Evolutionary conservation across 2,113 vertebrate species (phyloP).

Genomic region (Cochlearius cochlearius): DNA sequence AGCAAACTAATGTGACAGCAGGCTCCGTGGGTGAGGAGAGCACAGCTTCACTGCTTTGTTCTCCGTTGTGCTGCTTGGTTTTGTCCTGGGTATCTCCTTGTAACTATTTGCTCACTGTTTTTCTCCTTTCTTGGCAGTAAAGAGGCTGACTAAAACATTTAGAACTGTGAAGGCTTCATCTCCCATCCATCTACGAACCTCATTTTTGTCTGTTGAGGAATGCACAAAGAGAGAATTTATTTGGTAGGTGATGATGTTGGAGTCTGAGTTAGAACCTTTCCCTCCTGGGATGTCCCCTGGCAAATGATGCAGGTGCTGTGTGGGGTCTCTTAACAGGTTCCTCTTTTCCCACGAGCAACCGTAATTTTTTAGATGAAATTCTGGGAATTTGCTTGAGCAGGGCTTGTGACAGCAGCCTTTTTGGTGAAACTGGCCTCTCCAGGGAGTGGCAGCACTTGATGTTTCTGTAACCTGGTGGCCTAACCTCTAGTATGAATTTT

Average conservation of each 20-base stretch:
- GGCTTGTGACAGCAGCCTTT: not conserved
- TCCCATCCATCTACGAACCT: not conserved
- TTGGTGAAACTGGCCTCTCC: not conserved
- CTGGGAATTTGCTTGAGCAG: not conserved
- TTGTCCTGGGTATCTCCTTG: not conserved
- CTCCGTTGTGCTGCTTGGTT: not conserved
- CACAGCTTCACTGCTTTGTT: not conserved
- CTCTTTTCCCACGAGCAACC: not conserved
- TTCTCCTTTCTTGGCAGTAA: slow-evolving; percentile 25
- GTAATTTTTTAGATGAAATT: not conserved
- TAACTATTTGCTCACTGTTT: slow-evolving; percentile 32
- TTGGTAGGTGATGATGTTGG: not conserved
- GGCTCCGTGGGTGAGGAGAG: not conserved
- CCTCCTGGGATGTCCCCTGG: not conserved
- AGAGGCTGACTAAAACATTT: not conserved
- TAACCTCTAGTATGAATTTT: not conserved
- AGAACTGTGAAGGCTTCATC: slow-evolving; percentile 9
- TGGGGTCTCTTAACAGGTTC: not conserved
- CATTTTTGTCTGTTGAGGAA: slow-evolving; percentile 40
- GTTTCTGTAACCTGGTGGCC: not conserved
- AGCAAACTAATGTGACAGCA: not conserved
- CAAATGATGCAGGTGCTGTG: not conserved
- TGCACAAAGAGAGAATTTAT: not conserved
- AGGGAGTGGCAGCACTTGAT: not conserved
- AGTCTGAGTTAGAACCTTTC: not conserved